Evolutionary conservation across 2,797 vertebrate genomes (phyloP).

Genomic region (Melanotaenia maccullochi): DNA sequence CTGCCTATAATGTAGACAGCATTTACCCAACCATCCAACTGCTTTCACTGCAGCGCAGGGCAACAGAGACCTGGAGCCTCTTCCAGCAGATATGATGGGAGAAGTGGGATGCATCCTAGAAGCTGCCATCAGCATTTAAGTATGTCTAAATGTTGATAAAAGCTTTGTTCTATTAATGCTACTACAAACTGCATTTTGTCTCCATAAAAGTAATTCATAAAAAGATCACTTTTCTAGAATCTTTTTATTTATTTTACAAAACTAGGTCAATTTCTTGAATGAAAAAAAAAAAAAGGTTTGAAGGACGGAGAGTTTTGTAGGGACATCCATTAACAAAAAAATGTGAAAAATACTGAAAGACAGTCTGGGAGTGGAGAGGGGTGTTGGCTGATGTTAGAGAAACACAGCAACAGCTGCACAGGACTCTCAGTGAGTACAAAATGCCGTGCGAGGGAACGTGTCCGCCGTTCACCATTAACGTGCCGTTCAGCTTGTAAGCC

Average conservation of each 20-base stretch:
- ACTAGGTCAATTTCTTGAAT: no score
- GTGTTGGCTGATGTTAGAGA: conserved; percentile 22
- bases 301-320: background rate
- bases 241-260: background rate
- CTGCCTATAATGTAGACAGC: background rate
- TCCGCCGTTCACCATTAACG: conserved; percentile 80
- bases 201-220: background rate
- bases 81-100: background rate
- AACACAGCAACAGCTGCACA: conserved; percentile 82
- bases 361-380: background rate
- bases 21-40: background rate
- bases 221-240: background rate
- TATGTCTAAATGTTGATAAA: background rate
- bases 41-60: background rate
- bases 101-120: background rate
- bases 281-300: background rate
- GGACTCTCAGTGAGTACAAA: conserved; percentile 67
- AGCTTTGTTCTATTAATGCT: background rate
- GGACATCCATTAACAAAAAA: conserved; percentile 38
- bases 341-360: conserved; percentile 29
- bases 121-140: background rate
- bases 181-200: background rate
- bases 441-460: conserved; percentile 76
- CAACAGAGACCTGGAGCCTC: background rate
- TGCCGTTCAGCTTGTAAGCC: conserved; percentile 71